Conservation (phyloP, 2,113 vertebrate species). For the Illadopsis cleaveri region DNA sequence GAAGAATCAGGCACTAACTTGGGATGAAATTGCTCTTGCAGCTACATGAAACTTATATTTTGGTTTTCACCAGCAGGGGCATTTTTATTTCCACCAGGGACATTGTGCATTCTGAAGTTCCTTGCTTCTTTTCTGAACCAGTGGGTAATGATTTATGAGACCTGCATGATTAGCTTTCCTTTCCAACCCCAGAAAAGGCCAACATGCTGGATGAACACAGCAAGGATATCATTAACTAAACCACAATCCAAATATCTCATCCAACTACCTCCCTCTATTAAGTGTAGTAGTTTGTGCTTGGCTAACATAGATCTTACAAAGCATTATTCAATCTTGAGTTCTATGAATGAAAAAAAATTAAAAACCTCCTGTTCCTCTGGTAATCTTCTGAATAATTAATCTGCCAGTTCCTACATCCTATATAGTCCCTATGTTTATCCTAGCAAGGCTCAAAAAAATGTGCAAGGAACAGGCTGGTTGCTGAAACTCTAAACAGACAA, state of each 20-base stretch:
- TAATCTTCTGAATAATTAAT: background rate
- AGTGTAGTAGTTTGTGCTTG: background rate
- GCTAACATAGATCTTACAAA: background rate
- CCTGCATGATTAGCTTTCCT: background rate
- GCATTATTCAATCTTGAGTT: background rate
- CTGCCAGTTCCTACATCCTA: background rate
- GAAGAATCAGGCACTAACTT: background rate
- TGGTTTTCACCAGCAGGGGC: background rate
- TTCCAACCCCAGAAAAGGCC: background rate
- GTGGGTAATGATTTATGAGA: background rate
- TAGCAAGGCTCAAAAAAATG: background rate
- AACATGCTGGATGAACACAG: background rate
- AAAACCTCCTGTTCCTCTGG: background rate
- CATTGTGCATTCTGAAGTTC: background rate
- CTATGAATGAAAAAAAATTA: background rate
- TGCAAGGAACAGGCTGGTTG: background rate
- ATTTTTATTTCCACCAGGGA: background rate
- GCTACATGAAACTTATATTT: background rate
- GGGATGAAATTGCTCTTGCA: background rate
- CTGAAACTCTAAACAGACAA: background rate
- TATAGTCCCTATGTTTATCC: background rate
- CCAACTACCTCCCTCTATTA: background rate
- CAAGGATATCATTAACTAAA: background rate
- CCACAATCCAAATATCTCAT: background rate
- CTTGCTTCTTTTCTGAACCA: background rate